Evolutionary conservation across 2,797 vertebrate species (phyloP), one percentile per base, ranked within the genome.

Genomic region (Sebastiscus tertius): DNA sequence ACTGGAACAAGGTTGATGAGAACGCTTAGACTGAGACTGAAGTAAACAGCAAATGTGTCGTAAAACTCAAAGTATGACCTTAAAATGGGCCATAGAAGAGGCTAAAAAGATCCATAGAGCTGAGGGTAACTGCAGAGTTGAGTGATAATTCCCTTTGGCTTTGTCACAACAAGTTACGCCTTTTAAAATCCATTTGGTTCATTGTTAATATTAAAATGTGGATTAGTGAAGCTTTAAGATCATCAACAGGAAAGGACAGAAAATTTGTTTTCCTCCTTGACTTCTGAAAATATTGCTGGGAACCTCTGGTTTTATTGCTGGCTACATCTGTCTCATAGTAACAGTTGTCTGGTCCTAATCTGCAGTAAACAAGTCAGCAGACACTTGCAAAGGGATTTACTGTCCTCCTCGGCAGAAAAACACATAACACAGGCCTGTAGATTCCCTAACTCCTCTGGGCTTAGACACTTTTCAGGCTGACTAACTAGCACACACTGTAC

Each of bases 321-420:
- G 13, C 29, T 29, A 5, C 33, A 29, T 36, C 16, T 55, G 14
- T n/a, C 6, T 33, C 22, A n/a, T n/a, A 58, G 4, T 59, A 59
- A 36, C 55, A 39, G 55, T 13, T 55, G 39, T 54, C 27, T 64
- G 27, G 18, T 63, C 13, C 6, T 22, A 24, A 49, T 58, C 27
- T 46, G 36, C 52, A 49, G 8, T 27, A 71, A 69, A 67, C 34
- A 63, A 33, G 34, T 59, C 72, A 81, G 78, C 64, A 72, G 69
- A 60, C 24, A 20, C 33, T 77, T 29, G 62, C 49, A 75, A 69
- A 69, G 49, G 13, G 18, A 69, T 36, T 49, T 42, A 56, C 70
- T 79, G 42, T 72, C 62, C 27, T 60, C 1, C 6, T 34, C 26
- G 1, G 68, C 70, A 20, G 59, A 13, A 18, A 65, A 59, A 59